phyloP scores from a whole-genome alignment of 2,797 vertebrate species.

The Eptatretus atami region DNA sequence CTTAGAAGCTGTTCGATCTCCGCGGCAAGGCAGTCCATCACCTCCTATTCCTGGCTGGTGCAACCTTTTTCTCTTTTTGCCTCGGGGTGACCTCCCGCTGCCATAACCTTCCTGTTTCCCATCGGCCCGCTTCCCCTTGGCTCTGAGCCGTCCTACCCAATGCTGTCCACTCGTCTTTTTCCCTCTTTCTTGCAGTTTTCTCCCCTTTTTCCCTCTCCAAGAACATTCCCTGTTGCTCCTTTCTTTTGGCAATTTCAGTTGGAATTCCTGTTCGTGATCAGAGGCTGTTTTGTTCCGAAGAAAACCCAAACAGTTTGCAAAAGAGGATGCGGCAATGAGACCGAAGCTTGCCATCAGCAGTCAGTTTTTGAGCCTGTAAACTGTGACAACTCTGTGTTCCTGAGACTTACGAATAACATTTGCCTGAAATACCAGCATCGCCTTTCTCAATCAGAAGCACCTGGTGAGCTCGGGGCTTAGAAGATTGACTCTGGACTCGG shows the following conservation, averaged over 20 bases:
- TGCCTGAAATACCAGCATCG: slow-evolving; percentile 70
- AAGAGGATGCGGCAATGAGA: slow-evolving; percentile 24
- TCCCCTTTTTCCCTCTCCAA: slow-evolving; percentile 13
- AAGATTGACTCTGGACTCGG: too few relatives aligned
- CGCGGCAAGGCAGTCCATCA: slow-evolving; percentile 5
- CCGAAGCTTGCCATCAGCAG: slow-evolving; percentile 28
- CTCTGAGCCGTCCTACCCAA: not conserved
- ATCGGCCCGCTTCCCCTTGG: not conserved
- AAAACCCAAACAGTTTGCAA: slow-evolving; percentile 69
- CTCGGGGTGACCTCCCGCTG: not conserved
- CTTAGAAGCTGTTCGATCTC: slow-evolving; percentile 20
- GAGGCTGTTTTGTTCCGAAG: slow-evolving; percentile 46
- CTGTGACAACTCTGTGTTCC: slow-evolving; percentile 26
- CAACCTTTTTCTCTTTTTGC: not conserved
- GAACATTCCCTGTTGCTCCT: not conserved
- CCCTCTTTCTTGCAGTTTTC: slow-evolving; percentile 38
- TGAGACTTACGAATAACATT: slow-evolving; percentile 51
- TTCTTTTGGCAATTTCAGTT: not conserved
- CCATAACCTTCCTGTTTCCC: slow-evolving; percentile 1
- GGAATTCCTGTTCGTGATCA: slow-evolving; percentile 11
- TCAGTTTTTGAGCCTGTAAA: slow-evolving; percentile 13
- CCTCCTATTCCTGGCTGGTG: not conserved
- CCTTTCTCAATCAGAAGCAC: slow-evolving; percentile 49
- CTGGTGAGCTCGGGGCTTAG: slow-evolving; percentile 7
- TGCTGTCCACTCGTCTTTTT: slow-evolving; percentile 27